phyloP scores from a whole-genome alignment of 2,113 vertebrate genomes.

The Phocoena sinus region DNA sequence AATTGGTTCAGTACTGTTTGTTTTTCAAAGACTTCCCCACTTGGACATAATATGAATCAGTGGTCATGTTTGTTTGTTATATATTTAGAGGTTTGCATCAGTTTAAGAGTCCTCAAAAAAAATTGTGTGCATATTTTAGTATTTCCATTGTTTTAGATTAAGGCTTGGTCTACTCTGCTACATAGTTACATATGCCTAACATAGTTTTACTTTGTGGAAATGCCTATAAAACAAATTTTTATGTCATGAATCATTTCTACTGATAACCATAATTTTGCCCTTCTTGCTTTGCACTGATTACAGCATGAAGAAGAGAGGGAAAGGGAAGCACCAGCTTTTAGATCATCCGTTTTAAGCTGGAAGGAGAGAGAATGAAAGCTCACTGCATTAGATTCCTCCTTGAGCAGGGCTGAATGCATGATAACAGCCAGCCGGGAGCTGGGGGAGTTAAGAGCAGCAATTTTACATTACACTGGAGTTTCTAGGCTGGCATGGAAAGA shows the following conservation, averaged over 20 bases:
- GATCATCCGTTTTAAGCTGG: neutral
- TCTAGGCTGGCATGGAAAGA: conserved; percentile 50
- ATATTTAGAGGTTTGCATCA: neutral
- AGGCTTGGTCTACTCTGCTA: neutral
- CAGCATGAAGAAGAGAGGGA: neutral
- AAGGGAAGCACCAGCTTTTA: neutral
- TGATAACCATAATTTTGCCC: conserved; percentile 18
- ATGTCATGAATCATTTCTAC: neutral
- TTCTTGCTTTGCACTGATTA: conserved; percentile 40
- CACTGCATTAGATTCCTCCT: neutral
- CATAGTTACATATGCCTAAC: neutral
- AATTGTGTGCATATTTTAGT: neutral
- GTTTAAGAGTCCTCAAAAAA: neutral
- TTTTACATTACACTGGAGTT: conserved; percentile 49
- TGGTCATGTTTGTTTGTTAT: neutral
- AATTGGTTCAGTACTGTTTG: neutral
- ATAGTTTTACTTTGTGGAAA: neutral
- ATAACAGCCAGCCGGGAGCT: conserved; percentile 36
- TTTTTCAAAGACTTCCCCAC: neutral
- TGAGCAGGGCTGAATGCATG: conserved; percentile 29
- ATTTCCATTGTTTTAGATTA: conserved; percentile 7
- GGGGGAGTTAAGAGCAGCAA: conserved; percentile 32
- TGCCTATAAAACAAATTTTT: conserved; percentile 9
- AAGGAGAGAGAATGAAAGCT: conserved; percentile 33
- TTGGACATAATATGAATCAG: neutral